Conservation (phyloP, 2,888 invertebrate genomes). For the Hypsopygia costalis region DNA sequence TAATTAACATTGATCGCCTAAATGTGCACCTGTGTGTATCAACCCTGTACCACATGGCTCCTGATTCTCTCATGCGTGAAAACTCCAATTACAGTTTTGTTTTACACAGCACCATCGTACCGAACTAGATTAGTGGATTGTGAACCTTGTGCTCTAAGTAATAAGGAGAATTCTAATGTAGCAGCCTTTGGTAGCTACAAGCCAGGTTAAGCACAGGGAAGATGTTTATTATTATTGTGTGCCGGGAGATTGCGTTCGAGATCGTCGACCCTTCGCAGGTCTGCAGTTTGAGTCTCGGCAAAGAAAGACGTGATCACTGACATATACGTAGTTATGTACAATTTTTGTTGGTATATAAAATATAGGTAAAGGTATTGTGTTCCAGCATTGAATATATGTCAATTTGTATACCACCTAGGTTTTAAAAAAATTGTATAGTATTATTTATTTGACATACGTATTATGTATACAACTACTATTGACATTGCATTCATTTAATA, state of each 20-base stretch:
- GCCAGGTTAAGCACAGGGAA: slow-evolving; percentile 10
- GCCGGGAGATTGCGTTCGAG: slow-evolving; percentile 26
- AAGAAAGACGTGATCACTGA: too few species aligned
- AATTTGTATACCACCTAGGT: too few species aligned
- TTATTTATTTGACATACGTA: too few species aligned
- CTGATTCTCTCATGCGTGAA: slow-evolving; percentile 35
- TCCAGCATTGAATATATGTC: too few species aligned
- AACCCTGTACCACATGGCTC: slow-evolving; percentile 24
- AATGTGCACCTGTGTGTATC: slow-evolving; percentile 7
- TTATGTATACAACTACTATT: too few species aligned
- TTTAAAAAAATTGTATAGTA: too few species aligned
- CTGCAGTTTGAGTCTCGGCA: too few species aligned
- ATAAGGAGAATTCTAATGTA: slow-evolving; percentile 12
- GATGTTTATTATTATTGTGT: slow-evolving; percentile 41
- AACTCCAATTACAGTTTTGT: slow-evolving; percentile 45
- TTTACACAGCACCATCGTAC: slow-evolving; percentile 20
- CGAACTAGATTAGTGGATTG: slow-evolving; percentile 12
- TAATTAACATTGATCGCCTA: background rate
- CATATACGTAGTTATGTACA: too few species aligned
- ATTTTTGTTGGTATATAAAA: too few species aligned
- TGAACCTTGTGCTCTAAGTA: slow-evolving; percentile 21
- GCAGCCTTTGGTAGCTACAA: background rate
- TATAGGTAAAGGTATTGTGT: too few species aligned
- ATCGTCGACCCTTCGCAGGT: slow-evolving; percentile 28
- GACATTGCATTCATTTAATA: too few species aligned